Evolutionary conservation across 2,113 vertebrate genomes (phyloP).

Genomic region (Deroptyus accipitrinus): DNA sequence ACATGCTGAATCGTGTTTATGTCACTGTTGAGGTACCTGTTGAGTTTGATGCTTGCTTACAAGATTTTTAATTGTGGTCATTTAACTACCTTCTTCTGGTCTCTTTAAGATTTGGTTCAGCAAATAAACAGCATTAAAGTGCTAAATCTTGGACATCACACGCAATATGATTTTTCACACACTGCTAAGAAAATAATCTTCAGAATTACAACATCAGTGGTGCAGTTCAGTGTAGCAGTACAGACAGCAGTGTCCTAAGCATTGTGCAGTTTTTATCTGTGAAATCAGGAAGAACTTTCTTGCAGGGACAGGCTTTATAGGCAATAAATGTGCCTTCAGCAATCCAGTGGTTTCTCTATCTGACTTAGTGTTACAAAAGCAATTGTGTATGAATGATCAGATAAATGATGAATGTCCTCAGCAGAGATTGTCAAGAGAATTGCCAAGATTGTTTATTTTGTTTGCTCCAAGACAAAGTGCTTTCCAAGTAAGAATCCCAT

Average conservation of each 20-base stretch:
- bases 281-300: background rate
- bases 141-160: background rate
- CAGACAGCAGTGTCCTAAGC: background rate
- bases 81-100: background rate
- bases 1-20: background rate
- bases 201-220: background rate
- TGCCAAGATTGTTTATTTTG: background rate
- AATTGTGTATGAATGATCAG: background rate
- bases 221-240: background rate
- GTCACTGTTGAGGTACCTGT: background rate
- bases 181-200: background rate
- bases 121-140: background rate
- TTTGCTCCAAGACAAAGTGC: background rate
- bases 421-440: background rate
- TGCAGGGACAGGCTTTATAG: background rate
- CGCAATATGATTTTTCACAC: background rate
- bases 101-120: background rate
- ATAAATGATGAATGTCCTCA: background rate
- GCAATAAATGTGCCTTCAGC: background rate
- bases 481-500: background rate
- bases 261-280: background rate
- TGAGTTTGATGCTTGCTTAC: background rate
- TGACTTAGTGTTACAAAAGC: background rate
- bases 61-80: background rate
- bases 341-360: background rate